A percentile compares a stretch with the other conserved stretches of the same genome.
Evolutionary conservation across 2,888 invertebrate species (phyloP).

Genomic region (Mellilla xanthometata): DNA sequence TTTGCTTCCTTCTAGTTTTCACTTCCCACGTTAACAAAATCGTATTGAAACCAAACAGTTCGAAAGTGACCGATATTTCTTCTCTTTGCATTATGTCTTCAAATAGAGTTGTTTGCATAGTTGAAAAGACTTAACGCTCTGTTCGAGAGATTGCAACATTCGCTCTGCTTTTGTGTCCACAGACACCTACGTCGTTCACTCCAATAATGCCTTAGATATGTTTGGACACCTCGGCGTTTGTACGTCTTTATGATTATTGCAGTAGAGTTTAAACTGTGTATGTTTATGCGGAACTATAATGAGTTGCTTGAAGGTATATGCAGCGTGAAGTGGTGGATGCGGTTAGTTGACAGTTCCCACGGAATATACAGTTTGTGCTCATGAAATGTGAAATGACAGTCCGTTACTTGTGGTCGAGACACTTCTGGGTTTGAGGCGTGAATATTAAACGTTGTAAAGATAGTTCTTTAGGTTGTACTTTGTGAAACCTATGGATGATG

Average conservation of each 20-base stretch:
- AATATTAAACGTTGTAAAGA: background rate
- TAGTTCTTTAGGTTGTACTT: no score
- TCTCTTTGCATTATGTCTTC: constrained; percentile 28
- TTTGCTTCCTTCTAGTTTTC: constrained; percentile 26
- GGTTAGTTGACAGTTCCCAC: constrained; percentile 66
- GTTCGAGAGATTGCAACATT: constrained; percentile 29
- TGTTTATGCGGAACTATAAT: constrained; percentile 14
- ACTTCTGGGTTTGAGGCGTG: constrained; percentile 2
- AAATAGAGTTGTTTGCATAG: constrained; percentile 31
- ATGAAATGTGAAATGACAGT: constrained; percentile 58
- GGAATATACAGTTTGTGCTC: constrained; percentile 48
- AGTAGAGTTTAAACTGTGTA: constrained; percentile 12
- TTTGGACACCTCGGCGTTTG: constrained; percentile 13
- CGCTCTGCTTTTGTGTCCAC: constrained; percentile 31
- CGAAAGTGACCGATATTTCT: constrained; percentile 32
- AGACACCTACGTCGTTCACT: constrained; percentile 30
- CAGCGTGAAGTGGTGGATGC: constrained; percentile 31
- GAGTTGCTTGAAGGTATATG: constrained; percentile 16
- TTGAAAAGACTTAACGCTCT: constrained; percentile 30
- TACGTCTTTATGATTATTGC: constrained; percentile 8
- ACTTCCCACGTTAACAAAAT: constrained; percentile 30
- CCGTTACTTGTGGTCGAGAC: constrained; percentile 51
- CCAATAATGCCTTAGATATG: constrained; percentile 20
- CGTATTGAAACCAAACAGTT: constrained; percentile 29
- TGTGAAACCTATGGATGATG: no score